phyloP scores from a whole-genome alignment of 2,113 vertebrate species.

The Lethenteron camtschaticum region DNA sequence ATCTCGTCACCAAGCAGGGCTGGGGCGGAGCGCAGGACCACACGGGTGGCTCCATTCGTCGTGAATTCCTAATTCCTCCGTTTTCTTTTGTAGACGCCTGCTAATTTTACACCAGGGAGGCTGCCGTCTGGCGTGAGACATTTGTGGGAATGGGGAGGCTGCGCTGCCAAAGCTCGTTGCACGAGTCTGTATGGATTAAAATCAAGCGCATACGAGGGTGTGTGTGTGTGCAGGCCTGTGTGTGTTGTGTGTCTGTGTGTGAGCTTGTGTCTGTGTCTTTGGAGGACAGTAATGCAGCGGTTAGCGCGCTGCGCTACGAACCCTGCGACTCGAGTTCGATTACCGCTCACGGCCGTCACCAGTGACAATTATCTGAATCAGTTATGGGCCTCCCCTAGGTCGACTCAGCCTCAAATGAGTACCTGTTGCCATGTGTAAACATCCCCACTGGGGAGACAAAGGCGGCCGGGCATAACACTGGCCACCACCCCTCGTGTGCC shows the following conservation, averaged over 20 bases:
- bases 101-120: neutral
- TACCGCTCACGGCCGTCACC: too few relatives aligned
- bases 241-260: conserved; percentile 4
- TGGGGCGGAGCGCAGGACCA: neutral
- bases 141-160: neutral
- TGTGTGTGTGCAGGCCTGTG: neutral
- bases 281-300: too few relatives aligned
- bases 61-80: neutral
- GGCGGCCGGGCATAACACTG: too few relatives aligned
- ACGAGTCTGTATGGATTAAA: neutral
- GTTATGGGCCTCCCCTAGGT: too few relatives aligned
- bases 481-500: too few relatives aligned
- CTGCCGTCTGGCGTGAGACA: neutral
- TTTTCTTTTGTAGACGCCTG: neutral
- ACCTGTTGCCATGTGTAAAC: too few relatives aligned
- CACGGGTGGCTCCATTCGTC: neutral
- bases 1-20: neutral
- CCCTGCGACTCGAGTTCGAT: too few relatives aligned
- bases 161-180: neutral
- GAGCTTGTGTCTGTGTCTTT: neutral
- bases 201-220: neutral
- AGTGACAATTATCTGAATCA: too few relatives aligned
- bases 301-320: too few relatives aligned
- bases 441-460: too few relatives aligned
- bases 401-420: too few relatives aligned